Percentiles rank a stretch among this genome's conserved stretches.
These are phyloP conservation scores for Hemichromis elongatus DNA, from an alignment of 2,113 vertebrate genomes.

Conservation along the genomic window DNA sequence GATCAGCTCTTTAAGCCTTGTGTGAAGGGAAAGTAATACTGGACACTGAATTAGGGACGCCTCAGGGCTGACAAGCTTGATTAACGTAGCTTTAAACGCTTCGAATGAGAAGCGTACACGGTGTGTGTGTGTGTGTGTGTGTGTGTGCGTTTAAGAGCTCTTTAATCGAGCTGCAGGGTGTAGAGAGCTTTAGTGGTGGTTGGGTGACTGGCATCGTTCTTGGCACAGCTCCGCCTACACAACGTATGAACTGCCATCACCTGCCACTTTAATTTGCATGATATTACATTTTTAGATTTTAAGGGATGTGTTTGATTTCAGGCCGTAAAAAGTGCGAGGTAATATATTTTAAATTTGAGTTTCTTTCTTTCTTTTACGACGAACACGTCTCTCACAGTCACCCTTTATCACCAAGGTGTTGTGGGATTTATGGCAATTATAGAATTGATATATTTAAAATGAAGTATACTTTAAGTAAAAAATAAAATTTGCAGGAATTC, in stretches of 20 bases:
- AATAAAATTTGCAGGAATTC: background rate
- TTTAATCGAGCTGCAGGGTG: background rate
- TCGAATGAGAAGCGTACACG: background rate
- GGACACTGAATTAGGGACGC: slow-evolving; percentile 7
- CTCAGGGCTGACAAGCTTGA: slow-evolving; percentile 40
- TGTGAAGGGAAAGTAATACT: background rate
- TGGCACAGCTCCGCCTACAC: background rate
- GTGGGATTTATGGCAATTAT: background rate
- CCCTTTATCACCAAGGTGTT: background rate
- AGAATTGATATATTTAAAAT: background rate
- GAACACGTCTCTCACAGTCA: fast-evolving
- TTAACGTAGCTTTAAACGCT: slow-evolving; percentile 19
- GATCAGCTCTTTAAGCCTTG: background rate
- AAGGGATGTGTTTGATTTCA: background rate
- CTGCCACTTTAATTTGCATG: slow-evolving; percentile 1
- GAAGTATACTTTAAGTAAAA: background rate
- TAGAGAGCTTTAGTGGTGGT: background rate
- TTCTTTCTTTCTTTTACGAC: background rate
- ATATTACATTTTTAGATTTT: background rate
- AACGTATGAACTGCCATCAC: background rate
- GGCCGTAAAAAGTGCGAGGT: background rate
- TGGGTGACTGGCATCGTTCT: background rate
- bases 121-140: background rate
- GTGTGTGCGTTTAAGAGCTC: background rate
- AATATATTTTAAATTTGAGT: background rate